A percentile compares a stretch with the other conserved stretches of the same genome.
Conservation (phyloP, 2,888 invertebrate species). For the Luperina testacea region DNA sequence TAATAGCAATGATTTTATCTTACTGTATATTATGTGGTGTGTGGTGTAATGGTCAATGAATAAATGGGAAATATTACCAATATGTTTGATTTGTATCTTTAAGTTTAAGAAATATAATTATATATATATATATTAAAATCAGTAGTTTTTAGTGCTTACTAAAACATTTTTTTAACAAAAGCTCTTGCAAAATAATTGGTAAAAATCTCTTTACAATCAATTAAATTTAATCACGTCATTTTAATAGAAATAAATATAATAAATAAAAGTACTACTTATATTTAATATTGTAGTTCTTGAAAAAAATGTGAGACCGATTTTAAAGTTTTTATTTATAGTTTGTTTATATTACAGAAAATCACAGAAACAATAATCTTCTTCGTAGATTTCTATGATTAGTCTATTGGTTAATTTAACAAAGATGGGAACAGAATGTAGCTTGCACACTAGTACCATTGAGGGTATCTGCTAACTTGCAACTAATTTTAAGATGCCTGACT, state of each 20-base stretch:
- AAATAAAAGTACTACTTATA: not conserved
- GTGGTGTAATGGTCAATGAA: constrained; percentile 72
- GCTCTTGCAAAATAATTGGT: not conserved
- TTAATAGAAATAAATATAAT: constrained; percentile 1
- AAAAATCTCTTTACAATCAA: not conserved
- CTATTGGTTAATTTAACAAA: constrained; percentile 1
- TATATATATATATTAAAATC: not conserved
- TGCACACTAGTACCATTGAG: constrained; percentile 26
- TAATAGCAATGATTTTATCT: constrained; percentile 57
- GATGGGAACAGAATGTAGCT: constrained; percentile 8
- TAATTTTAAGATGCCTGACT: not conserved
- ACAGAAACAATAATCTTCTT: not conserved
- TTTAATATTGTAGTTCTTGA: not conserved
- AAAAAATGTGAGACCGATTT: not conserved
- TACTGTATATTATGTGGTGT: constrained; percentile 65
- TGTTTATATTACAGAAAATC: constrained; percentile 2
- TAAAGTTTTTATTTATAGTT: not conserved
- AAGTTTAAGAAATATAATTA: constrained; percentile 13
- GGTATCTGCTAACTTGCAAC: not conserved
- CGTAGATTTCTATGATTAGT: not conserved
- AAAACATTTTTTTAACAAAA: constrained; percentile 30
- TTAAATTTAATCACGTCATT: not conserved
- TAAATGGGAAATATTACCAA: constrained; percentile 69
- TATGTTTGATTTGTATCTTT: constrained; percentile 56
- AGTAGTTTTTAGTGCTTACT: constrained; percentile 9